A percentile compares a stretch with the other conserved stretches of the same genome.
Conservation (phyloP, 2,797 vertebrate genomes). For the Leptodactylus fallax region DNA sequence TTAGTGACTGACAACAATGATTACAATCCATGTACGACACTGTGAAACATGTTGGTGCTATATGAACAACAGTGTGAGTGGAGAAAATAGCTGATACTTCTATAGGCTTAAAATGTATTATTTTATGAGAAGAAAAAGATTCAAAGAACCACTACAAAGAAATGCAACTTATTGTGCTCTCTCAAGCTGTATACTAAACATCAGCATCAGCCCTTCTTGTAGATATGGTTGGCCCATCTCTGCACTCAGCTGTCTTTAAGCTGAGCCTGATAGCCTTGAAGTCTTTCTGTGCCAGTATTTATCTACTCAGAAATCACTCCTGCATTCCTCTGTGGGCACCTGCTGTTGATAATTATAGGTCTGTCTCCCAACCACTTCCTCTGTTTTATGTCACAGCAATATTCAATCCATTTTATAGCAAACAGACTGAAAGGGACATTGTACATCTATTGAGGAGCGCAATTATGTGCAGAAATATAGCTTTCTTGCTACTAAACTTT, state of each 20-base stretch:
- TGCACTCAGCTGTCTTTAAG: constrained; percentile 56
- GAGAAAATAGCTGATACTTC: too few relatives aligned
- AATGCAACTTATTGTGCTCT: neutral
- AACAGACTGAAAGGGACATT: constrained; percentile 62
- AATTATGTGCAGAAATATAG: constrained; percentile 59
- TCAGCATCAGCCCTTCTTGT: neutral
- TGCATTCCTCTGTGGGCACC: constrained; percentile 74
- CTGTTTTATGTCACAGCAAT: constrained; percentile 69
- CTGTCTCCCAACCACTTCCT: constrained; percentile 70
- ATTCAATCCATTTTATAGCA: constrained; percentile 65
- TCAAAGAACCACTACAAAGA: neutral
- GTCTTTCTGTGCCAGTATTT: constrained; percentile 67
- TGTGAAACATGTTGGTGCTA: neutral
- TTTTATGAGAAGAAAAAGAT: neutral
- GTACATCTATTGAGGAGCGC: neutral
- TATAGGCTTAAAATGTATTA: neutral
- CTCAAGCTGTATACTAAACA: neutral
- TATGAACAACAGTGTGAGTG: neutral
- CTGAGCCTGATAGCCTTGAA: constrained; percentile 61
- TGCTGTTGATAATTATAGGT: constrained; percentile 76
- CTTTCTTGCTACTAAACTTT: constrained; percentile 55
- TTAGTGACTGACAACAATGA: neutral
- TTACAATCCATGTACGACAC: neutral
- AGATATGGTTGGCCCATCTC: constrained; percentile 17
- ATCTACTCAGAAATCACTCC: constrained; percentile 69